Evolutionary conservation across 2,113 vertebrate genomes (phyloP).

Genomic region (Mustela nigripes): DNA sequence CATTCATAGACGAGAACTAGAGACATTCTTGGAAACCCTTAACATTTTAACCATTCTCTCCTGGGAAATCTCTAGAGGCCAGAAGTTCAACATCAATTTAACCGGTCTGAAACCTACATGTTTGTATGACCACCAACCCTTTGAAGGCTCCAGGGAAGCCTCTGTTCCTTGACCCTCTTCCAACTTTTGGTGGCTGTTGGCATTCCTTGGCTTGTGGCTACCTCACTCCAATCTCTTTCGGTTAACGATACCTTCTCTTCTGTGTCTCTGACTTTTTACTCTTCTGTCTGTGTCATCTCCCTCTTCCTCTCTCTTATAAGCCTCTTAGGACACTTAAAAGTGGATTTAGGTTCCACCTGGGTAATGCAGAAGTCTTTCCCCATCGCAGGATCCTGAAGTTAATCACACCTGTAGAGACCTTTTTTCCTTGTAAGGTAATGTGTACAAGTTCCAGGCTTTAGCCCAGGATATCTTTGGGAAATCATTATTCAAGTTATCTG

Average conservation of each 20-base stretch:
- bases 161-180: background rate
- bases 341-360: background rate
- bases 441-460: background rate
- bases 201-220: background rate
- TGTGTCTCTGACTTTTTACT: background rate
- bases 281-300: background rate
- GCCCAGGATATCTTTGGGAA: background rate
- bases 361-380: background rate
- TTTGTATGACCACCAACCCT: background rate
- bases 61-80: background rate
- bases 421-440: background rate
- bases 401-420: background rate
- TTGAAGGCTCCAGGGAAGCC: background rate
- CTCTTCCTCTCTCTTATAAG: background rate
- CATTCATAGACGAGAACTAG: slow-evolving; percentile 18
- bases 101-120: background rate
- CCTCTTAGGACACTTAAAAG: background rate
- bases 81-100: background rate
- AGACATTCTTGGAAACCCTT: background rate
- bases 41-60: slow-evolving; percentile 4
- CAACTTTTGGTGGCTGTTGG: background rate
- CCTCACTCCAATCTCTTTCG: background rate
- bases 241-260: background rate
- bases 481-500: background rate
- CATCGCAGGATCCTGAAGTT: slow-evolving; percentile 31